Evolutionary conservation across 2,113 vertebrate species (phyloP), one percentile per base, ranked within the genome.

Genomic region (Trichomycterus rosablanca): DNA sequence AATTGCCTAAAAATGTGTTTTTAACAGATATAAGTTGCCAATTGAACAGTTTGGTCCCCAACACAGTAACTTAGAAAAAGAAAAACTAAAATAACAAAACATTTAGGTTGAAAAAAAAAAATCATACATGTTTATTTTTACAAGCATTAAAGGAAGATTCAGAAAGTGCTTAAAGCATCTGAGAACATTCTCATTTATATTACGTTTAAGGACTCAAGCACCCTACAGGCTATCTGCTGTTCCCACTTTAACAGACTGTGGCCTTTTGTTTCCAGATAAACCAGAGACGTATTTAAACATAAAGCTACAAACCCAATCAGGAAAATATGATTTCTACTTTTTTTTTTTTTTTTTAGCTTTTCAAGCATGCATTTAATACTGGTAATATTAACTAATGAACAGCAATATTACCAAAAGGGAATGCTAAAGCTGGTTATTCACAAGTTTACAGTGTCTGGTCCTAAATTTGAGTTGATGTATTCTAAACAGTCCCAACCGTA

Each of bases 31-130:
- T n/a, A n/a, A n/a, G n/a, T n/a, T 30, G 26, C 7, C 26, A 30
- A 4, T 30, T 30, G 7, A 30, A 30, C 26, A 30, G 7, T 30
- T 30, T 30, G 3, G 7, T 30, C 26, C 7, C 3, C 7, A 30
- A 59, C 43, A 59, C 5, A 39, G 46, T 40, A 4, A 5, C 24
- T 32, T 16, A 39, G 19, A 16, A 53, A 22, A 52, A 1, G 16
- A 43, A 23, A 34, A 42, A 62, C 51, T 53, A 53, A 43, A 53
- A 53, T 63, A 53, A 53, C 5, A 44, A 51, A 51, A 8, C 18
- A 14, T 14, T 62, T 16, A 9, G 26, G 18, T 26, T 63, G 44
- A 16, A 63, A 63, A 53, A 63, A 63, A 51, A 63, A 59, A 62
- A 52, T 35, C 9, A 42, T 52, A 26, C 18, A 43, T 32, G 24